A percentile compares a stretch with the other conserved stretches of the same genome.
phyloP scores from a whole-genome alignment of 2,888 invertebrate genomes.

The Darwinula stevensoni region DNA sequence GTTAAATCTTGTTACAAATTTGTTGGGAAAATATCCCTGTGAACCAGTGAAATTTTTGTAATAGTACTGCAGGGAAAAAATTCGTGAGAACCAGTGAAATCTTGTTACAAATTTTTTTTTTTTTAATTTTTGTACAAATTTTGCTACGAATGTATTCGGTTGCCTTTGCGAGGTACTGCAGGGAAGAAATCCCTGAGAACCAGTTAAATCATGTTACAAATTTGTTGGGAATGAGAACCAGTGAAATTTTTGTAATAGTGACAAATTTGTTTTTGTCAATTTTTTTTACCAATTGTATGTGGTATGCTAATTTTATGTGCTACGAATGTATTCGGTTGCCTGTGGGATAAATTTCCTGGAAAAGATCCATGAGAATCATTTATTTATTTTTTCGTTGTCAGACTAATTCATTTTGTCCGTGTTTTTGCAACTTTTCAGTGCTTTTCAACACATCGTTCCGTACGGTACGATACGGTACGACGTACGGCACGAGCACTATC shows the following conservation, averaged over 20 bases:
- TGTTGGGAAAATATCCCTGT: slow-evolving; percentile 2
- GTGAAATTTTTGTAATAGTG: slow-evolving; percentile 2
- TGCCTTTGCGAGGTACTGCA: slow-evolving; percentile 2
- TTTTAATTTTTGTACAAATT: slow-evolving; percentile 2
- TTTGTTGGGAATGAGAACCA: slow-evolving; percentile 2
- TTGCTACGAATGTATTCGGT: slow-evolving; percentile 2
- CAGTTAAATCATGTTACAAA: slow-evolving; percentile 2
- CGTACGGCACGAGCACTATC: slow-evolving; percentile 2
- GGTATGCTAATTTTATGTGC: slow-evolving; percentile 2
- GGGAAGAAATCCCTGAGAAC: slow-evolving; percentile 2
- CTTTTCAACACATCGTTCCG: slow-evolving; percentile 2
- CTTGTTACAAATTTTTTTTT: slow-evolving; percentile 2
- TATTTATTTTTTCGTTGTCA: slow-evolving; percentile 2
- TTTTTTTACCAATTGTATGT: slow-evolving; percentile 2
- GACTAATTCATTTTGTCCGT: slow-evolving; percentile 2
- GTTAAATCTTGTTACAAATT: slow-evolving; percentile 2
- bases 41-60: slow-evolving; percentile 2
- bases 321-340: slow-evolving; percentile 2
- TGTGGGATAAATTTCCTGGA: slow-evolving; percentile 2
- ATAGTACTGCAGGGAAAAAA: slow-evolving; percentile 2
- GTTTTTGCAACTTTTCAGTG: slow-evolving; percentile 2
- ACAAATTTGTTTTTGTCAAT: slow-evolving; percentile 2
- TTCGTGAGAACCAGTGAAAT: slow-evolving; percentile 2
- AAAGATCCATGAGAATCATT: slow-evolving; percentile 2
- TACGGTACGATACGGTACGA: slow-evolving; percentile 2